These are phyloP conservation scores for Muscidifurax raptorellus DNA, from an alignment of 1,140 invertebrate species.

Conservation along the genomic window DNA sequence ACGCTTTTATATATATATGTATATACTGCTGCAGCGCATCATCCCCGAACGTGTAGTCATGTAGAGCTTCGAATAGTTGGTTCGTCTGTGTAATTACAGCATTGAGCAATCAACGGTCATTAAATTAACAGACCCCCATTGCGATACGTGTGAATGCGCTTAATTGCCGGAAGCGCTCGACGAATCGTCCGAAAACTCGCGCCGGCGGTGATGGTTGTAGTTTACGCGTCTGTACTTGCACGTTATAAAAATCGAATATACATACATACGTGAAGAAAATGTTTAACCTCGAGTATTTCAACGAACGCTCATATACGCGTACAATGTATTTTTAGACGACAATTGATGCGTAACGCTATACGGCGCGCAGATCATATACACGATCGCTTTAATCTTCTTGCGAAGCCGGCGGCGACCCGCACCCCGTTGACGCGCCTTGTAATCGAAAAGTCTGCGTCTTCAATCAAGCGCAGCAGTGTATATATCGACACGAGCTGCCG, in stretches of 20 bases:
- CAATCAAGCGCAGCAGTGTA: not conserved
- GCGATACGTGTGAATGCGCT: not conserved
- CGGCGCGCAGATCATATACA: too few relatives aligned
- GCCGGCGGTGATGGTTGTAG: too few relatives aligned
- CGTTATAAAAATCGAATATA: too few relatives aligned
- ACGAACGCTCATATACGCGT: too few relatives aligned
- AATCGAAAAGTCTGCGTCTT: conserved; percentile 14
- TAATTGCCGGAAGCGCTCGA: not conserved
- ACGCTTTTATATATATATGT: too few relatives aligned
- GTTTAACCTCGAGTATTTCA: too few relatives aligned
- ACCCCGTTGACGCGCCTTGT: not conserved
- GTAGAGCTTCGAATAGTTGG: not conserved
- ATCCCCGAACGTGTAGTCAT: not conserved
- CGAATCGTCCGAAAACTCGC: not conserved
- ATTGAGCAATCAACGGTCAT: conserved; percentile 5
- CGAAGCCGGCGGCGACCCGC: not conserved
- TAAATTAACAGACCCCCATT: not conserved
- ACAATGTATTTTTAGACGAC: too few relatives aligned
- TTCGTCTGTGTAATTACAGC: not conserved
- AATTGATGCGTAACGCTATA: too few relatives aligned
- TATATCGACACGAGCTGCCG: not conserved
- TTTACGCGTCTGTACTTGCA: too few relatives aligned
- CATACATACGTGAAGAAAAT: too few relatives aligned
- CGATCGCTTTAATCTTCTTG: conserved; percentile 4
- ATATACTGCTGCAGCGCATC: not conserved